phyloP scores from a whole-genome alignment of 1,140 invertebrate species.

The Meloidogyne chitwoodi region DNA sequence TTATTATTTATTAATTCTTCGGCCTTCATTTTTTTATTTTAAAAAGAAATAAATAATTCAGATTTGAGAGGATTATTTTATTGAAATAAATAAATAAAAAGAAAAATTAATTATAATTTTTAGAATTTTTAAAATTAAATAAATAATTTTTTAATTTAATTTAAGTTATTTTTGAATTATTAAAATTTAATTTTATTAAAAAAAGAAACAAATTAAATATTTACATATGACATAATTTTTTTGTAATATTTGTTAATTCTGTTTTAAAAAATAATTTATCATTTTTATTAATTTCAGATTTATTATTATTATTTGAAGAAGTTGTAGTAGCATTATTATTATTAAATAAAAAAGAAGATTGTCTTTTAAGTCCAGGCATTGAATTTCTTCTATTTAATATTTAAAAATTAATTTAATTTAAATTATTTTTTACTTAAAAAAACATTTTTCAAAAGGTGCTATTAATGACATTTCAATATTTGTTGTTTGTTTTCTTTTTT shows the following conservation, averaged over 20 bases:
- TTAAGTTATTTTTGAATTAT: too few species aligned
- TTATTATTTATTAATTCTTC: too few species aligned
- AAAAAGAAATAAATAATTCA: too few species aligned
- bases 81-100: too few species aligned
- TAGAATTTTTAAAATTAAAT: too few species aligned
- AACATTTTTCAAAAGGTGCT: not conserved
- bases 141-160: too few species aligned
- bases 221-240: not conserved
- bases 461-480: not conserved
- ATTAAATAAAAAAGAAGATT: not conserved
- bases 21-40: too few species aligned
- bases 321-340: not conserved
- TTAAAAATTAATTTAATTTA: not conserved
- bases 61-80: too few species aligned
- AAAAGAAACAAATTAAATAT: not conserved
- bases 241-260: not conserved
- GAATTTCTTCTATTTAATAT: slow-evolving; percentile 10
- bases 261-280: not conserved
- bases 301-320: not conserved
- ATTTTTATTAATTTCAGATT: not conserved
- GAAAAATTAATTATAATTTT: too few species aligned
- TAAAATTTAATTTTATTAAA: too few species aligned
- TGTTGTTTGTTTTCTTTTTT: slow-evolving; percentile 6
- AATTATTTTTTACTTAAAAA: not conserved
- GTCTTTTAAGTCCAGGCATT: not conserved